Percentiles rank a stretch among this genome's conserved stretches.
phyloP scores from a whole-genome alignment of 1,140 invertebrate species.

The Holotrichia oblita region DNA sequence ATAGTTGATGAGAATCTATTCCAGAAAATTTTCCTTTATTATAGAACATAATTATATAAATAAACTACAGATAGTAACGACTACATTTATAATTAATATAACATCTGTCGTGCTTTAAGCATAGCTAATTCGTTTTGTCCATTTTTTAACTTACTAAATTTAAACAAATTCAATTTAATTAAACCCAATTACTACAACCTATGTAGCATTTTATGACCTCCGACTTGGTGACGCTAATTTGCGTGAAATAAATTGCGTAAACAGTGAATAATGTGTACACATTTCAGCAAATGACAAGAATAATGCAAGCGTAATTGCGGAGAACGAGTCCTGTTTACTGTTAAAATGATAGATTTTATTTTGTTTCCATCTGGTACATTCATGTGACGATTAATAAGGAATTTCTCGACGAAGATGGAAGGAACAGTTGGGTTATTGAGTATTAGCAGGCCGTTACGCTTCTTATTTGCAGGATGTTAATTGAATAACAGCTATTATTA shows the following conservation, averaged over 20 bases:
- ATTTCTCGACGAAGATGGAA: not conserved
- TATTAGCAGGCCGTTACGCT: not conserved
- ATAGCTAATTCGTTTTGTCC: not conserved
- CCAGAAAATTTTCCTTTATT: too few relatives aligned
- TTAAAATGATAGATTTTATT: not conserved
- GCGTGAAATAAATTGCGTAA: not conserved
- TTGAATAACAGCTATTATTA: conserved; percentile 17
- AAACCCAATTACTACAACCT: not conserved
- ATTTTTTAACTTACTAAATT: not conserved
- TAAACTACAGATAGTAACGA: too few relatives aligned
- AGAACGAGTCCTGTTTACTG: not conserved
- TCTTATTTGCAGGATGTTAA: not conserved
- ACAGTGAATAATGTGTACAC: not conserved
- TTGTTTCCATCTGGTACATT: not conserved
- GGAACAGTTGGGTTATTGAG: not conserved
- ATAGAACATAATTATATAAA: too few relatives aligned
- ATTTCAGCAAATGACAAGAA: not conserved
- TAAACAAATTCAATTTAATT: not conserved
- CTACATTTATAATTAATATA: too few relatives aligned
- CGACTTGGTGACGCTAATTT: not conserved
- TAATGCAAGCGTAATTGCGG: not conserved
- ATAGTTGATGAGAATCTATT: too few relatives aligned
- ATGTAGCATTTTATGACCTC: not conserved
- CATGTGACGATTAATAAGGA: not conserved
- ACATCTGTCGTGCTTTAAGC: too few relatives aligned